Base-by-base conservation (phyloP, 1,140 invertebrate species). In the Caenorhabditis briggsae region DNA sequence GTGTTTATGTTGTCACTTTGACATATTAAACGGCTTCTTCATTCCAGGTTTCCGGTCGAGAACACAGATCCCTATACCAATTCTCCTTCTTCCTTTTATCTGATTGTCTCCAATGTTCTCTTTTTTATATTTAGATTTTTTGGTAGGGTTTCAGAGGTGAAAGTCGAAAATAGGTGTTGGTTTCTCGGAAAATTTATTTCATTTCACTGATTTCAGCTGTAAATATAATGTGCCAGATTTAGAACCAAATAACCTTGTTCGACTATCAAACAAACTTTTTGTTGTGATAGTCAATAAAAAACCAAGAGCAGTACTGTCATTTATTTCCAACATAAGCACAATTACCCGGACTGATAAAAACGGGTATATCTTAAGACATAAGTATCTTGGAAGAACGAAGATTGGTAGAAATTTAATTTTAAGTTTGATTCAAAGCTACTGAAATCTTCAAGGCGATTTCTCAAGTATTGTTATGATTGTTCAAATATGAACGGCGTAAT, bases 1-100 rank as follows among this genome's bases (percentile, higher is more conserved):
- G 70, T 78, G 53, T 83, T 83, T 83, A 58, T 83, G 43, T 83
- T 61, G 58, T 83, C 58, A 59, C 6, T 83, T 58, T 83, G 82
- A 83, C 53, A 43, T 83, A 59, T 83, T 83, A 83, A 61, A 83
- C 53, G 58, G 55, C 53, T 83, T 56, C 55, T n/a, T 83, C 41
- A 7, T 48, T 58, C 50, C 50, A 82, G 55, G 3, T n/a, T 58
- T 43, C 16, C n/a, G 43, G 18, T 23, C 14, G 56, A 23, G 64
- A 33, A n/a, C 56, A 61, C 59, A 7, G 16, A 58, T 58, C 56
- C 8, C 56, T 58, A 11, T 12, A n/a, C 8, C 56, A 59, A 59
- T 20, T 65, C 25, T 12, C 16, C 33, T 20, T 12, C 11, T 65
- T 14, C 33, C 33, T 33, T 33, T 33, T 33, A 33, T 33, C 33